These are phyloP conservation scores for Onychomys torridus DNA, from an alignment of 2,797 vertebrate genomes.

Conservation along the genomic window DNA sequence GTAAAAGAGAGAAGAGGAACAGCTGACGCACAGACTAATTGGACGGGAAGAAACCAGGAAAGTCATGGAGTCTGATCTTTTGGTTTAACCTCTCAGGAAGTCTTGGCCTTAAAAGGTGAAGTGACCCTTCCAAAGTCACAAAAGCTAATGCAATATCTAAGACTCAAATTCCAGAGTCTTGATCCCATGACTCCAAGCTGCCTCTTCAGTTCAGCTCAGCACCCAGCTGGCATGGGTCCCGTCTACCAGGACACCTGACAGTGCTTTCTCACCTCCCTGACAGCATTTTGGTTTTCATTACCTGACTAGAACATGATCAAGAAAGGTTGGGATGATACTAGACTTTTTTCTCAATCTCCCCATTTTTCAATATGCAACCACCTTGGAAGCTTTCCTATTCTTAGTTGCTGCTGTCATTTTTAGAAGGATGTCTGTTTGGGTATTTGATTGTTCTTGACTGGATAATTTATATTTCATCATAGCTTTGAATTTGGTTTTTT, in stretches of 20 bases:
- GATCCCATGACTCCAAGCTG: background rate
- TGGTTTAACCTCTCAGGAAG: background rate
- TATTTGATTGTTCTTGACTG: background rate
- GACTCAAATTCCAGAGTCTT: background rate
- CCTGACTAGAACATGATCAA: background rate
- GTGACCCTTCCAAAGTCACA: background rate
- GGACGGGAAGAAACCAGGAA: background rate
- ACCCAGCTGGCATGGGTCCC: background rate
- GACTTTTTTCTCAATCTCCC: background rate
- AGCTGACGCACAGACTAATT: background rate
- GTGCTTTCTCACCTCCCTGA: background rate
- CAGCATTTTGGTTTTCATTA: background rate
- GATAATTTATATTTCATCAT: background rate
- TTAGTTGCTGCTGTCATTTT: background rate
- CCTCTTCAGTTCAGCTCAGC: background rate
- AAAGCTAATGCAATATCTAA: background rate
- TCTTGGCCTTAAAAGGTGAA: background rate
- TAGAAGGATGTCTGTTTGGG: background rate
- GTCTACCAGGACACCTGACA: background rate
- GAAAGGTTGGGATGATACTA: background rate
- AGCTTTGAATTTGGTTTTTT: background rate
- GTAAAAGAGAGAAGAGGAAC: background rate
- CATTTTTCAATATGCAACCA: background rate
- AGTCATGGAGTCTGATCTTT: background rate
- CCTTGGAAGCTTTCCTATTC: background rate